Percentiles rank a stretch among this genome's conserved stretches.
These are phyloP conservation scores for Idaea dimidiata DNA, from an alignment of 2,888 invertebrate genomes.

Conservation along the genomic window DNA sequence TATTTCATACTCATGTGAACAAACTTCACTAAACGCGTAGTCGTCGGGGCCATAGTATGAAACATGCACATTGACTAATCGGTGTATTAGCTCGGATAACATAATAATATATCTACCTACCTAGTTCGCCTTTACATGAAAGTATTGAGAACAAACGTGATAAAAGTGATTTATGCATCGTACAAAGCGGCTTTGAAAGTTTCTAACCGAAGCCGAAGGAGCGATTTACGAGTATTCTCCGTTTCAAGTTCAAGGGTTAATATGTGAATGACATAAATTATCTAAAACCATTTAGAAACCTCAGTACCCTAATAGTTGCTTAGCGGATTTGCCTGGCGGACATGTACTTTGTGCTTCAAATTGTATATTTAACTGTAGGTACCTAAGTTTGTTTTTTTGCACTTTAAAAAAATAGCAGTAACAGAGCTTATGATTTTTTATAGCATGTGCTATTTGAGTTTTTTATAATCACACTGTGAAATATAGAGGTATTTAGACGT, in stretches of 20 bases:
- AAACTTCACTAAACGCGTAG: neutral
- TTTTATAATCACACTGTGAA: no score
- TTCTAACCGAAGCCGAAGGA: conserved; percentile 15
- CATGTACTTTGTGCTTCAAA: no score
- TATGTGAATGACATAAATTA: neutral
- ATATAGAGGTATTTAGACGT: no score
- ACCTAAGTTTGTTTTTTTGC: no score
- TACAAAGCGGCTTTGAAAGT: conserved; percentile 4
- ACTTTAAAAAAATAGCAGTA: no score
- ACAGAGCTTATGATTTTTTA: no score
- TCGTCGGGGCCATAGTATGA: neutral
- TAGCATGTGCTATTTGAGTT: no score
- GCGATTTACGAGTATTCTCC: conserved; percentile 10
- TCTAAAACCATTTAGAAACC: neutral
- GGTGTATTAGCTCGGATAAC: neutral
- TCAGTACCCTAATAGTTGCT: conserved; percentile 18
- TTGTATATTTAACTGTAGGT: no score
- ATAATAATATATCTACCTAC: neutral
- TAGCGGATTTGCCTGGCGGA: no score
- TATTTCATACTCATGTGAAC: neutral
- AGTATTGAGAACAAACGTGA: conserved; percentile 34
- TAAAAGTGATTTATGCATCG: conserved; percentile 45
- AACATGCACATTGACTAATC: conserved; percentile 4
- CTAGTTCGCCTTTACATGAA: conserved; percentile 16
- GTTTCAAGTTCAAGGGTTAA: conserved; percentile 13